phyloP scores from a whole-genome alignment of 2,113 vertebrate species.

The Aphyosemion australe region DNA sequence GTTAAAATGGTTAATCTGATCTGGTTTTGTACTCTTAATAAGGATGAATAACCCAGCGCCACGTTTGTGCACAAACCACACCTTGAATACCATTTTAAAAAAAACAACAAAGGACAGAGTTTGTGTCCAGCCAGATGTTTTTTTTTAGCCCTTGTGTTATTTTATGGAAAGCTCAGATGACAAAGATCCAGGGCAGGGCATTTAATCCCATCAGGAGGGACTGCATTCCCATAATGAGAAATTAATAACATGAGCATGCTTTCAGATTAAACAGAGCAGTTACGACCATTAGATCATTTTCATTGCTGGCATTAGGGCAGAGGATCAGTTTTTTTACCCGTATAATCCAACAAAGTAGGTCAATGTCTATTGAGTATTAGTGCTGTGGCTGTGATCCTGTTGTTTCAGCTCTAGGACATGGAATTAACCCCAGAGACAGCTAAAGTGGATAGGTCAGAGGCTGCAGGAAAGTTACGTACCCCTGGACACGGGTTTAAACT shows the following conservation, averaged over 20 bases:
- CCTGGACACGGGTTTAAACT: conserved; percentile 61
- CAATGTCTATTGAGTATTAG: conserved; percentile 83
- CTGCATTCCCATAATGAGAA: conserved; percentile 83
- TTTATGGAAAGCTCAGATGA: conserved; percentile 59
- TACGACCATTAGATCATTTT: conserved; percentile 83
- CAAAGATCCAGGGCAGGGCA: conserved; percentile 57
- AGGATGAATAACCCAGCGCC: conserved; percentile 17
- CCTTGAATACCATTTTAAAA: conserved; percentile 12
- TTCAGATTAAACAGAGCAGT: conserved; percentile 81
- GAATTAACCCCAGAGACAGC: conserved; percentile 79
- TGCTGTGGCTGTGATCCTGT: conserved; percentile 80
- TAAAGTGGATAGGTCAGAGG: conserved; percentile 78
- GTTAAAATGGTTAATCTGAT: conserved; percentile 7
- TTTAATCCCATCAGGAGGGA: conserved; percentile 80
- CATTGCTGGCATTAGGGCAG: conserved; percentile 80
- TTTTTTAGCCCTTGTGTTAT: conserved; percentile 54
- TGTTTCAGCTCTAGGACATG: conserved; percentile 81
- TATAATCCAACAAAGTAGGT: conserved; percentile 83
- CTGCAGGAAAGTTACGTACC: conserved; percentile 70
- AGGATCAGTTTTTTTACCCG: conserved; percentile 70
- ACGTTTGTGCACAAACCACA: conserved; percentile 21
- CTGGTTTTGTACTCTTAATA: conserved; percentile 11
- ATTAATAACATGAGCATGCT: conserved; percentile 81
- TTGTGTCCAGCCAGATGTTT: conserved; percentile 67
- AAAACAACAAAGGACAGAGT: conserved; percentile 53